Evolutionary conservation across 2,113 vertebrate genomes (phyloP).

Genomic region (Astur gentilis): DNA sequence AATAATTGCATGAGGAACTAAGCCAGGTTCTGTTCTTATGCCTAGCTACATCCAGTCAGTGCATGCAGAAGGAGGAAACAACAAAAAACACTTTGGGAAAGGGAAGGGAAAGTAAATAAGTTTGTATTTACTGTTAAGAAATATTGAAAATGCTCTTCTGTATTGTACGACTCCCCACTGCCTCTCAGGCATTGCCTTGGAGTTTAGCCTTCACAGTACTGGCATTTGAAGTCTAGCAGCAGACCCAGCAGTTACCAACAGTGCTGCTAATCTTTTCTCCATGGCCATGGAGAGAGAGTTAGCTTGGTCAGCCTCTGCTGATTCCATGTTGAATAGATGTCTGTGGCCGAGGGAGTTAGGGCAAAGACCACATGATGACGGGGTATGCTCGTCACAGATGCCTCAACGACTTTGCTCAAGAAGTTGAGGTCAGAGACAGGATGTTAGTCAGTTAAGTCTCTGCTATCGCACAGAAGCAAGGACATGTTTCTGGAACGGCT

Average conservation of each 20-base stretch:
- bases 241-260: background rate
- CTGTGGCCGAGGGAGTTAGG: background rate
- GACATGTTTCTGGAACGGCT: background rate
- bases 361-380: slow-evolving; percentile 49
- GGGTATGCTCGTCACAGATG: slow-evolving; percentile 29
- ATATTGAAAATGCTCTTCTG: background rate
- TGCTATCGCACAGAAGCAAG: background rate
- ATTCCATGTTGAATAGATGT: background rate
- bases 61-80: background rate
- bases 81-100: background rate
- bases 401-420: slow-evolving; percentile 13
- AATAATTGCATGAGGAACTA: background rate
- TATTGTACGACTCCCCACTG: background rate
- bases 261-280: background rate
- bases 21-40: background rate
- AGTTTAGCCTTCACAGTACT: background rate
- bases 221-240: background rate
- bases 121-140: background rate
- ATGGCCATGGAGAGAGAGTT: background rate
- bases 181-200: background rate
- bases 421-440: slow-evolving; percentile 37
- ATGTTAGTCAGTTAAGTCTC: slow-evolving; percentile 21
- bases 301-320: background rate
- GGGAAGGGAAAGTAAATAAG: background rate
- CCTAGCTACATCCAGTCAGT: background rate